Evolutionary conservation across 2,888 invertebrate species (phyloP), one percentile per base, ranked within the genome.

Genomic region (Trachelus tabidus): DNA sequence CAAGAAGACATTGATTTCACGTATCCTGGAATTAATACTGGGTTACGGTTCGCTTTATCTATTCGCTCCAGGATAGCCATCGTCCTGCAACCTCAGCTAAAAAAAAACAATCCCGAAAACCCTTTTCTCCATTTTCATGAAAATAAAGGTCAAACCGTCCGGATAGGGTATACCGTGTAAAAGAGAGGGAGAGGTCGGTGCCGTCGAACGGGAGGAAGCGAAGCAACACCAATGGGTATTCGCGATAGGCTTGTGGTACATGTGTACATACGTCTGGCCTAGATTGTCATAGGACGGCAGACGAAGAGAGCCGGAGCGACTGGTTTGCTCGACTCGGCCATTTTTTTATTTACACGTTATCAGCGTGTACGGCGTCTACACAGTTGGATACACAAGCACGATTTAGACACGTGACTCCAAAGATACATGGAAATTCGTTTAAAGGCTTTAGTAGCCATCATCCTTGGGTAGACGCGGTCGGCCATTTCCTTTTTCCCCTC

Each of bases 1-100:
- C 85, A 23, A 89, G 88, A 89, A 88, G 85, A 83, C 85, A 85
- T 85, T 84, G 84, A 87, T 86, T 85, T 23, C 15, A 9, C 56
- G 9, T 56, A 23, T 6, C 23, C 23, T 23, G 56, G 56, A 23
- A 56, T 2, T 56, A 23, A 56, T 56, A 23, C 23, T 56, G 6
- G 37, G 2, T 23, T 23, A 15, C 40, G 9, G 9, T 23, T 23
- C 40, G 23, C 9, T 56, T 56, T 23, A 4, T 15, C 23, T 9
- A 15, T 12, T 12, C 2, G 4, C 15, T 23, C 9, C 9, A 9
- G 15, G 56, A 23, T 2, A 9, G 23, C 68, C 12, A 71, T 77
- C 73, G 83, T 83, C 79, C 82, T 83, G 79, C 79, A 80, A 79
- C 81, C 77, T 34, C 75, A 68, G 69, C 79, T 34, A 76, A 75